Conservation (phyloP, 2,113 vertebrate genomes). For the Myrmophylax atrothorax region DNA sequence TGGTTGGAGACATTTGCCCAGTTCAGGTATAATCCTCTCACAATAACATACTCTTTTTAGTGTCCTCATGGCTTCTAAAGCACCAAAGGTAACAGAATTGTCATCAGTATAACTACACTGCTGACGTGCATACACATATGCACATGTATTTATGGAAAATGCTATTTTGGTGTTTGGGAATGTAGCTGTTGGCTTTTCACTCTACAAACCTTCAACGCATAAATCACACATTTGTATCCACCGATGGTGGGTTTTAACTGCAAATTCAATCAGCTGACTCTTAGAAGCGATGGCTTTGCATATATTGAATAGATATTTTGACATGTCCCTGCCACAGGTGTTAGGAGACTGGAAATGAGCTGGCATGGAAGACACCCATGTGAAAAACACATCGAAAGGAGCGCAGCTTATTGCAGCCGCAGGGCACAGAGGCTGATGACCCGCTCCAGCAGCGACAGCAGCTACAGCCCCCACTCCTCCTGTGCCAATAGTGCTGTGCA, state of each 20-base stretch:
- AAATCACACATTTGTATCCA: background rate
- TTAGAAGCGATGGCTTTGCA: background rate
- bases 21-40: background rate
- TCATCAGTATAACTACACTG: background rate
- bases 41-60: background rate
- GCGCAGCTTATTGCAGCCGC: constrained; percentile 19
- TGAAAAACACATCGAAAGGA: constrained; percentile 77
- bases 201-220: background rate
- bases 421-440: constrained; percentile 84
- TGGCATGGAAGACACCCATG: constrained; percentile 80
- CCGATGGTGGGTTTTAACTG: accelerated
- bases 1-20: background rate
- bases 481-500: background rate
- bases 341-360: constrained; percentile 73
- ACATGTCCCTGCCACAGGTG: constrained; percentile 60
- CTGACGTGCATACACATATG: background rate
- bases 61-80: background rate
- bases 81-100: background rate
- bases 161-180: background rate
- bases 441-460: constrained; percentile 89
- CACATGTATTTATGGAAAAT: background rate
- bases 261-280: background rate
- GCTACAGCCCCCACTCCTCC: constrained; percentile 69
- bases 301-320: background rate
- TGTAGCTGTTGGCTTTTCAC: background rate